Base-by-base conservation (phyloP, 2,113 vertebrate genomes). In the Numida meleagris region DNA sequence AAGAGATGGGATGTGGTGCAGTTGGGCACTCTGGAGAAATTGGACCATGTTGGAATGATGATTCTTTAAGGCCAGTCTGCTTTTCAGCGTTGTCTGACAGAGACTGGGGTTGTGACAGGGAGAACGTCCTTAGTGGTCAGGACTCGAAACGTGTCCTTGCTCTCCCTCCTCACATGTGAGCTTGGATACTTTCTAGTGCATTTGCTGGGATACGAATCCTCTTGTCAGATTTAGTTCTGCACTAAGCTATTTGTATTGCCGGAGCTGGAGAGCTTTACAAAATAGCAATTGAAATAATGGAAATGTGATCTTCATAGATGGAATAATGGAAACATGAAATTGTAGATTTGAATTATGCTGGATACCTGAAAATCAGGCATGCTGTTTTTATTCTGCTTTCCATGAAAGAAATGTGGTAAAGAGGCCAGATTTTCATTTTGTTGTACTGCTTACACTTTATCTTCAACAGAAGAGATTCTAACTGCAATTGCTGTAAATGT, bases 161-260 rank as follows among this genome's bases (percentile, higher is more conserved):
- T 62, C 36, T 43, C 70, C 21, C 23, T 80, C 19, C 14, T 73
- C 42, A 4, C 66, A 7, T 57, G 11, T 48, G 58, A 70, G 40
- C 50, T 73, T 57, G 45, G 42, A 62, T 59, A 48, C 31, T 36
- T 55, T 5, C 18, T 20, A 0, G 0, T 55, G 65, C 76, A 12
- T 36, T 76, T 75, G 3, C 34, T 72, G 62, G 16, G 74, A 29
- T 29, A 18, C 38, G 33, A 63, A 4, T 53, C 23, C 63, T 27
- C 0, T 21, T 38, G 13, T 38, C 90, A 79, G 51, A n/a, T 46
- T 11, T 38, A 36, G 45, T 31, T 33, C 63, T 88, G 18, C 34
- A 3, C 0, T 2, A 13, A 66, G 67, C 34, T 66, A 0, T 51
- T 66, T 62, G 50, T n/a, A n/a, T 53, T 0, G 2, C 50, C 50